These are phyloP conservation scores for Rhea americana DNA, from an alignment of 2,113 vertebrate genomes.

Conservation along the genomic window DNA sequence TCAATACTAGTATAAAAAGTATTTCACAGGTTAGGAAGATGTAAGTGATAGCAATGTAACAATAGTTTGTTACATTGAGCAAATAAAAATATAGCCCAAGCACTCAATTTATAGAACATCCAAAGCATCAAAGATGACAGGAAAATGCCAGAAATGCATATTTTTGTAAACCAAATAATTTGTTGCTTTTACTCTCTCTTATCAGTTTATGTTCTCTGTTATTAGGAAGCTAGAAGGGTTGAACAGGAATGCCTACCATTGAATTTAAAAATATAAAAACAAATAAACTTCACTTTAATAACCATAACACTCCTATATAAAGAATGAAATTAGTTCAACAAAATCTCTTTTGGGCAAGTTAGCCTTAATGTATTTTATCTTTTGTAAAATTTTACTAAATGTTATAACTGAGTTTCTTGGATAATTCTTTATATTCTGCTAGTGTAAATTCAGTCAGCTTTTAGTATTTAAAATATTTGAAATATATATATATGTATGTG, in stretches of 20 bases:
- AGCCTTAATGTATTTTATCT: neutral
- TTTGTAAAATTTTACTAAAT: neutral
- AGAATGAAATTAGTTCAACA: neutral
- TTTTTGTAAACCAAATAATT: neutral
- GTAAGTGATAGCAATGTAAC: neutral
- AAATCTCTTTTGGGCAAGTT: neutral
- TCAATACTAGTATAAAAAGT: neutral
- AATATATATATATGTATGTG: neutral
- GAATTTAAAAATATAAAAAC: neutral
- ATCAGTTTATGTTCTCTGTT: neutral
- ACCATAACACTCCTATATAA: rapidly evolving
- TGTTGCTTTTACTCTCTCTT: rapidly evolving
- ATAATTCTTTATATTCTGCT: neutral
- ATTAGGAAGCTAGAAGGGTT: neutral
- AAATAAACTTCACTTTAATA: neutral
- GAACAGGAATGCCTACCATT: neutral
- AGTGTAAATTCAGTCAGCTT: neutral
- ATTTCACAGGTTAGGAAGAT: neutral
- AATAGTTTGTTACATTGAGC: neutral
- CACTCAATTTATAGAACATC: neutral
- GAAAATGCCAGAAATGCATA: neutral
- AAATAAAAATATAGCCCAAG: neutral
- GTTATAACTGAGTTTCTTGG: neutral
- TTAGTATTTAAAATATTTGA: neutral
- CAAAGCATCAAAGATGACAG: neutral